phyloP scores from a whole-genome alignment of 2,797 vertebrate genomes.

The Sebastes kiyomatsui region DNA sequence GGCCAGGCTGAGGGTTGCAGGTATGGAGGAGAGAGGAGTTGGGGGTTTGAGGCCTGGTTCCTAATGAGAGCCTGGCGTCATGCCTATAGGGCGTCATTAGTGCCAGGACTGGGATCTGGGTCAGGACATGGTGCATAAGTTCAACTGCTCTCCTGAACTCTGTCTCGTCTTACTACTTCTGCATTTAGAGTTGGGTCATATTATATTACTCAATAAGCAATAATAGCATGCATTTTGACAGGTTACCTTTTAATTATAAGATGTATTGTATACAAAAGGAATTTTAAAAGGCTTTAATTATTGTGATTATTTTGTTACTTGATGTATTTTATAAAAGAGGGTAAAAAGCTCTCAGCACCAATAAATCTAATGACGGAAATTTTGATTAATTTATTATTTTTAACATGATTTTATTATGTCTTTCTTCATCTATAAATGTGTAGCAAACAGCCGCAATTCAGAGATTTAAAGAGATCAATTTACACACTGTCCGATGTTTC shows the following conservation, averaged over 20 bases:
- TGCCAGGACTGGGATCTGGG: constrained; percentile 82
- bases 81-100: constrained; percentile 85
- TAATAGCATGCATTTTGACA: neutral
- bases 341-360: neutral
- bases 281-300: neutral
- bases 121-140: constrained; percentile 75
- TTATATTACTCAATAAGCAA: neutral
- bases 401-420: neutral
- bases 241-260: neutral
- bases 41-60: constrained; percentile 67
- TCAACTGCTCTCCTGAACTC: constrained; percentile 56
- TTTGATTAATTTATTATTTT: neutral
- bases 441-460: neutral
- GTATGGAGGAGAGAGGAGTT: constrained; percentile 40
- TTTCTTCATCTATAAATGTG: neutral
- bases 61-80: constrained; percentile 82
- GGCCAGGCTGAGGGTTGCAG: constrained; percentile 53
- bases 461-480: neutral
- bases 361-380: neutral
- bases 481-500: neutral
- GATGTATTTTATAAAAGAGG: neutral
- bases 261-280: neutral
- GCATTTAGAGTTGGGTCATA: constrained; percentile 10
- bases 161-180: constrained; percentile 4
- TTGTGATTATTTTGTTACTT: neutral